Base-by-base conservation (phyloP, 2,888 invertebrate genomes). In the Oligia fasciuncula region DNA sequence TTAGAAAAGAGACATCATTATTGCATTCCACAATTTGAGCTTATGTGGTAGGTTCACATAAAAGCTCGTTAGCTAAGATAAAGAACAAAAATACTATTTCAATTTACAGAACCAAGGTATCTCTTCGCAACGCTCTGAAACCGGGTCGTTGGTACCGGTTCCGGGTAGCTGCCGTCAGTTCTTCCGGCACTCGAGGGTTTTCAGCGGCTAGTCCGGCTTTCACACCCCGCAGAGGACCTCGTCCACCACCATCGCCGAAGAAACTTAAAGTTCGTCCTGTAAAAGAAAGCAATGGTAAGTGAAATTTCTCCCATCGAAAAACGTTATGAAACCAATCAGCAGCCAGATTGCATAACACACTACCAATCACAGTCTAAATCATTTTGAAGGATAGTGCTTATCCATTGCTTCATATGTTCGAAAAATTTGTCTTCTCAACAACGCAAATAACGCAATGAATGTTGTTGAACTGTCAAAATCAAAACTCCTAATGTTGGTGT, bases 141-240 rank as follows among this genome's bases (percentile, higher is more conserved):
- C 98, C 98, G 0, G 98, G 98, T 6, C 97, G 98, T 72, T 98
- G 98, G 98, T 98, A 98, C 93, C 97, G 98, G 87, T 98, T 98
- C 91, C 97, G 98, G n/a, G 98, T 98, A 8, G 98, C 98, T 0
- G 98, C 98, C 0, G 97, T 98, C 5, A 98, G 98, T 91, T 97
- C 97, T 1, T 97, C 97, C 73, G 98, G 98, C 0, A 98, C 98
- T 8, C 95, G 97, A 82, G 98, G 98, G 17, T 98, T 97, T 90
- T 98, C 98, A 0, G 94, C 96, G 40, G 97, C 97, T 0, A 97
- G 97, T 6, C 91, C 95, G 0, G 97, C 97, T 0, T 98, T 98
- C 91, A 97, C 97, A 57, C 97, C 97, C 0, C 95, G 97, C 2
- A 93, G 96, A 81, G 97, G 97, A 57, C 97, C 98, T 0, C 95